Percentiles rank a stretch among this genome's conserved stretches.
Evolutionary conservation across 2,113 vertebrate species (phyloP).

Genomic region (Macroglossus sobrinus): DNA sequence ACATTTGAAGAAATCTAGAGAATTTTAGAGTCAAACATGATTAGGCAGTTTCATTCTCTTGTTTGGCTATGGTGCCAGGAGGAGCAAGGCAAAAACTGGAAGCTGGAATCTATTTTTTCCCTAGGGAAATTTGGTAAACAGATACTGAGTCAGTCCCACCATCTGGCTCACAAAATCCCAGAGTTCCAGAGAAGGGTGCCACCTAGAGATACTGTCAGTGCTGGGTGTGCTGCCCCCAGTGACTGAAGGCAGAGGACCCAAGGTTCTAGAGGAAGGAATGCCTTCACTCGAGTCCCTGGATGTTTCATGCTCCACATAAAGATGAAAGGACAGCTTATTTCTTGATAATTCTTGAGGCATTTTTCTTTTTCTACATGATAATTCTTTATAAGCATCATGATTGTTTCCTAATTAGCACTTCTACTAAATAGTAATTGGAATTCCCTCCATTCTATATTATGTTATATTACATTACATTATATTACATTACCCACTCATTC

Average conservation of each 20-base stretch:
- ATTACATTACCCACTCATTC: neutral
- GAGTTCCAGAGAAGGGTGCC: neutral
- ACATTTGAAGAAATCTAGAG: slow-evolving; percentile 52
- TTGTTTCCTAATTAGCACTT: slow-evolving; percentile 39
- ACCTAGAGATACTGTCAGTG: neutral
- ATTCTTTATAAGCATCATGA: neutral
- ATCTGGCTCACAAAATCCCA: neutral
- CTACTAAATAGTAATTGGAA: neutral
- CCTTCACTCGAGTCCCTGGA: neutral
- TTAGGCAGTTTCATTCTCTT: neutral
- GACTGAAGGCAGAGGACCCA: neutral
- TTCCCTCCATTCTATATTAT: neutral
- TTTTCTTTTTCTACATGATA: neutral
- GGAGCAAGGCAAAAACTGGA: neutral
- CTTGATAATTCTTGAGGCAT: neutral
- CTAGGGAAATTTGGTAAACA: neutral
- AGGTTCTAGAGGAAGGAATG: neutral
- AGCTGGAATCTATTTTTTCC: neutral
- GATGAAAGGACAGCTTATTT: neutral
- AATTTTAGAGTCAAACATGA: slow-evolving; percentile 4
- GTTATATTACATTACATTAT: neutral
- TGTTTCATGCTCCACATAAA: neutral
- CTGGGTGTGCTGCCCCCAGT: neutral
- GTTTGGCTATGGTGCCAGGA: neutral
- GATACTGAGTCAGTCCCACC: neutral